Base-by-base conservation (phyloP, 2,797 vertebrate genomes). In the Acestrorhynchus altus region DNA sequence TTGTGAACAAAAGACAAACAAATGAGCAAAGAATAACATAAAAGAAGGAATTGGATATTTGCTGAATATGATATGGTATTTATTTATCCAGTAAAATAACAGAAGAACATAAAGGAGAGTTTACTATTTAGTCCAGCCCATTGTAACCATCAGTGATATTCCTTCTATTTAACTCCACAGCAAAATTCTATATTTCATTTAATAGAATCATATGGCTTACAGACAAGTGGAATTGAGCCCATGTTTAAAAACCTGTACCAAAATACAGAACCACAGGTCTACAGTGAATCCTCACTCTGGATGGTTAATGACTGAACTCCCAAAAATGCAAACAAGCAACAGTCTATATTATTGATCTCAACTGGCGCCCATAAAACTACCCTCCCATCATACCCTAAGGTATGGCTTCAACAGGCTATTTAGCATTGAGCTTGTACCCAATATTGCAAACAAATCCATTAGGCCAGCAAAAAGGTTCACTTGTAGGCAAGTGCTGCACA, bases 331-430 rank as follows among this genome's bases (percentile, higher is more conserved):
- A 22, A 8, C 15, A 61, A 61, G 59, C 40, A 65, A 39, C 31
- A 65, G 63, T 22, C 10, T 24, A 65, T 11, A 46, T 65, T 65
- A 65, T 22, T 44, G 63, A 65, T 65, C 20, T 65, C 4, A 65
- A 8, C 39, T 63, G 24, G 56, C 22, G 12, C 16, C 24, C 26
- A 57, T 57, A 57, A 57, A 57, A 28, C 9, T 28, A 2, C 56
- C 24, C 22, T 57, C 24, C 56, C 56, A 24, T 28, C 11, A 57
- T 13, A 11, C 22, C 24, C 13, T 24, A 22, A 20, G 13, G 4
- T 12, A 42, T 4, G 22, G 4, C 12, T 15, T 16, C 8, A 24
- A n/a, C 20, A 46, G 4, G 24, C 31, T 65, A 22, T 0, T 13
- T 57, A 42, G 10, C 35, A 22, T 64, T 10, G 40, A 9, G 42